phyloP scores from a whole-genome alignment of 2,113 vertebrate species.

The Triplophysa rosa region DNA sequence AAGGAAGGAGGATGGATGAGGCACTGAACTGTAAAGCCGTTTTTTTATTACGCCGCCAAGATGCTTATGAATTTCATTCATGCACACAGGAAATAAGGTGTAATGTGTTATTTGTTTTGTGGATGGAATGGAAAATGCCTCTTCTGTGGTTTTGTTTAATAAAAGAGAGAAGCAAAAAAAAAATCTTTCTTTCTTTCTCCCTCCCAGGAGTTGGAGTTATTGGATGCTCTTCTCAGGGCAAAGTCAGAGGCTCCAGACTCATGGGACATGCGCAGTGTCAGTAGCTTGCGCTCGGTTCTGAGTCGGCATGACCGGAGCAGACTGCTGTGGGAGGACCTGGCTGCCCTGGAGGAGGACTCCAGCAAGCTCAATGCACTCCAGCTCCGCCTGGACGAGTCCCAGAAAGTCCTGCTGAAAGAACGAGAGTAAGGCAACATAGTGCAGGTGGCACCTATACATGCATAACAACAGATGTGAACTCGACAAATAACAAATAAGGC shows the following conservation, averaged over 20 bases:
- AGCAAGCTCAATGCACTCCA: slow-evolving; percentile 88
- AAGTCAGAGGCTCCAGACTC: slow-evolving; percentile 75
- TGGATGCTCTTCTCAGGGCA: slow-evolving; percentile 78
- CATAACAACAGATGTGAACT: background rate
- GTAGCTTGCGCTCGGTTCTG: slow-evolving; percentile 70
- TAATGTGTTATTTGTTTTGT: slow-evolving; percentile 25
- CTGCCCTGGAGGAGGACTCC: slow-evolving; percentile 80
- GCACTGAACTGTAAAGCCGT: slow-evolving; percentile 16
- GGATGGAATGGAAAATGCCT: background rate
- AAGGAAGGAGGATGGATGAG: slow-evolving; percentile 2
- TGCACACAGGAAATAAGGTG: slow-evolving; percentile 42
- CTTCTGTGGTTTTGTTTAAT: slow-evolving; percentile 11
- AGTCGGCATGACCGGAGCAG: slow-evolving; percentile 84
- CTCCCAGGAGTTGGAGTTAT: slow-evolving; percentile 83
- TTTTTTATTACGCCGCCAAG: slow-evolving; percentile 42
- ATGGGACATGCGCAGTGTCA: slow-evolving; percentile 76
- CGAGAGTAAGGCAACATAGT: slow-evolving; percentile 75
- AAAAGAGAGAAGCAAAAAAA: background rate
- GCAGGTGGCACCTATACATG: background rate
- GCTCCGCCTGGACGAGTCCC: slow-evolving; percentile 93
- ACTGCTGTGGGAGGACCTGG: slow-evolving; percentile 86
- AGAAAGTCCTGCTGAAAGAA: slow-evolving; percentile 91
- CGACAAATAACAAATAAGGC: slow-evolving; percentile 18
- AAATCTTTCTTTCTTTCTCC: background rate
- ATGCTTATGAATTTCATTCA: slow-evolving; percentile 10